These are phyloP conservation scores for Ptychobarbus kaznakovi DNA, from an alignment of 2,797 vertebrate genomes.

Conservation along the genomic window DNA sequence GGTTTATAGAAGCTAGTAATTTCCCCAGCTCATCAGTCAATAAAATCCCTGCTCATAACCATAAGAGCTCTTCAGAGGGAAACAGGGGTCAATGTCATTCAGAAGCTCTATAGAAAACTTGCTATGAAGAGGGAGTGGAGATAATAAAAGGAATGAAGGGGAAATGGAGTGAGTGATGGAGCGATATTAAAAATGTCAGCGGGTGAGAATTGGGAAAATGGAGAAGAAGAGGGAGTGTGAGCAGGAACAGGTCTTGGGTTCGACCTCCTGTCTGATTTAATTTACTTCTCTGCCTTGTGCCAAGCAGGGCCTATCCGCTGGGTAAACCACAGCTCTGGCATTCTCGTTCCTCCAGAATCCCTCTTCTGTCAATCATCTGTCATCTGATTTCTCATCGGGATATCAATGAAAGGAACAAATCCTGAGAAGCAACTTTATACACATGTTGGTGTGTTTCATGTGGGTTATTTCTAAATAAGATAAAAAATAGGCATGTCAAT, in stretches of 20 bases:
- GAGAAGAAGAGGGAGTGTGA: not conserved
- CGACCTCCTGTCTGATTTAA: constrained; percentile 29
- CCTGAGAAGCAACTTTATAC: constrained; percentile 35
- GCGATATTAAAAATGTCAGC: constrained; percentile 17
- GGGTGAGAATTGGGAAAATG: constrained; percentile 9
- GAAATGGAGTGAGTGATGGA: constrained; percentile 13
- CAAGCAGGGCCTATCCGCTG: constrained; percentile 51
- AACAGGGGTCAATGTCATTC: constrained; percentile 10
- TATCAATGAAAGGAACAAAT: constrained; percentile 66
- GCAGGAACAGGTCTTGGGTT: constrained; percentile 12
- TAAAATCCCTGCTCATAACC: not conserved
- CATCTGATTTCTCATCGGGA: constrained; percentile 48
- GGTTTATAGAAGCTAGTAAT: constrained; percentile 13
- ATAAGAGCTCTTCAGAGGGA: constrained; percentile 14
- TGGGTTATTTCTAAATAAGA: not conserved
- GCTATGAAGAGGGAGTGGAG: not conserved
- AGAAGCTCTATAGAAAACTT: not conserved
- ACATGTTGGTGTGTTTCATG: constrained; percentile 28
- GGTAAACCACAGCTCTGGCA: constrained; percentile 59
- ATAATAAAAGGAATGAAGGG: not conserved
- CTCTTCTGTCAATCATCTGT: constrained; percentile 43
- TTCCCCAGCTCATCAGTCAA: not conserved
- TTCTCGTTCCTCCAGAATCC: constrained; percentile 58
- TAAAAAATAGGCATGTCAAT: too few relatives aligned
- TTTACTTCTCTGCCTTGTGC: constrained; percentile 44